phyloP scores from a whole-genome alignment of 2,797 vertebrate species.

The Myotis findleyi region DNA sequence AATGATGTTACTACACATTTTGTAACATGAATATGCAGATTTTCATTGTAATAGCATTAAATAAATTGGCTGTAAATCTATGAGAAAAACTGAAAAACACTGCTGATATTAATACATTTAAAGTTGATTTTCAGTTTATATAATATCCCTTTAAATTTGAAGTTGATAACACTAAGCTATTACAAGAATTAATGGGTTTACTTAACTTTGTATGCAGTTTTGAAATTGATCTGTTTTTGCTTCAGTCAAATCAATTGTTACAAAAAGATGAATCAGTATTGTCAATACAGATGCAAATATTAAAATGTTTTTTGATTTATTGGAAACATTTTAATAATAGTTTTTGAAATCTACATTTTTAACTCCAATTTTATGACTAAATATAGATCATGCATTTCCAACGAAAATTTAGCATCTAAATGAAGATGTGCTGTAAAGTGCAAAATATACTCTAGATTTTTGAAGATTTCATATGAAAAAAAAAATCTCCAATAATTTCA shows the following conservation, averaged over 20 bases:
- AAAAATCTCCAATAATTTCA: conserved; percentile 34
- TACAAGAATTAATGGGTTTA: background rate
- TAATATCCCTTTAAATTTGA: background rate
- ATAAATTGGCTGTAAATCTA: background rate
- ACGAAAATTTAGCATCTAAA: background rate
- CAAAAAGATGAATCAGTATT: background rate
- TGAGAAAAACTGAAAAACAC: background rate
- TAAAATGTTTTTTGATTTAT: background rate
- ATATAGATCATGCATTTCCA: conserved; percentile 5
- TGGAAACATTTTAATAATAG: conserved; percentile 34
- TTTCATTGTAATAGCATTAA: conserved; percentile 1
- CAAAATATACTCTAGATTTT: conserved; percentile 4
- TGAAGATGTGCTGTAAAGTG: background rate
- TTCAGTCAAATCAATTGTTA: conserved; percentile 31
- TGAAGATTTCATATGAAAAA: background rate
- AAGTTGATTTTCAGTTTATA: background rate
- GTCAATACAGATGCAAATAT: background rate
- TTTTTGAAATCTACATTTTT: background rate
- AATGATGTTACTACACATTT: conserved; percentile 6
- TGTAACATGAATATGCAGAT: background rate
- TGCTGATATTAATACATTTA: background rate
- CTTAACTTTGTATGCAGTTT: conserved; percentile 10
- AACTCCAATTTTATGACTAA: background rate
- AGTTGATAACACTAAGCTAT: background rate
- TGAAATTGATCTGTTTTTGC: background rate